Evolutionary conservation across 2,113 vertebrate genomes (phyloP), one percentile per base, ranked within the genome.

Genomic region (Cervus canadensis): DNA sequence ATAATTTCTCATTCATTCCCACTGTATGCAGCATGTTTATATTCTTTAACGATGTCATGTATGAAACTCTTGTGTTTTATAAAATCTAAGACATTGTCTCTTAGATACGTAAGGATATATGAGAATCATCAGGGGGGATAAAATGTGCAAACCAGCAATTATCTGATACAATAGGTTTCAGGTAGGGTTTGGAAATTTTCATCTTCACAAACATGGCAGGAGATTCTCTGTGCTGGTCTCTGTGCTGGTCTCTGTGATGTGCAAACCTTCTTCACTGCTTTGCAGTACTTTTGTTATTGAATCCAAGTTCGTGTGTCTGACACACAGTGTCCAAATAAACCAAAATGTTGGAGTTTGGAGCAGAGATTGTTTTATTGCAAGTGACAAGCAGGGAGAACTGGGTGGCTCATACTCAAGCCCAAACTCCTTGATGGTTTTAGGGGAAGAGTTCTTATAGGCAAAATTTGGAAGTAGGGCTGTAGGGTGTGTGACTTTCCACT

Each of bases 41-140:
- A 76, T 85, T 90, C 60, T 87, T 92, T 81, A 59, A 21, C n/a
- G 48, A 50, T 78, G 33, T 92, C 17, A n/a, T 64, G 60, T 94
- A 52, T 96, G 93, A 97, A 92, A 36, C 19, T 74, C 25, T 87
- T 23, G 59, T 62, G 33, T 62, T 97, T 93, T 78, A 86, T 96
- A 71, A 95, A 97, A 91, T 56, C 67, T 25, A 94, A 95, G 57
- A 5, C 23, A 60, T 43, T 52, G 2, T 33, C 40, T 96, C 83
- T 97, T 48, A 82, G 92, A 96, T 19, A 50, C 3, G 40, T 33
- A 62, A 96, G 30, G 3, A 5, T 60, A 43, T 2, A 4, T 67
- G 67, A 87, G 30, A 79, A 56, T 62, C 62, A 84, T 14, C 4
- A 6, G 30, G n/a, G 15, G 16, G 13, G 12, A 57, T 83, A 19